Evolutionary conservation across 2,113 vertebrate species (phyloP).

Genomic region (Trogon melanurus): DNA sequence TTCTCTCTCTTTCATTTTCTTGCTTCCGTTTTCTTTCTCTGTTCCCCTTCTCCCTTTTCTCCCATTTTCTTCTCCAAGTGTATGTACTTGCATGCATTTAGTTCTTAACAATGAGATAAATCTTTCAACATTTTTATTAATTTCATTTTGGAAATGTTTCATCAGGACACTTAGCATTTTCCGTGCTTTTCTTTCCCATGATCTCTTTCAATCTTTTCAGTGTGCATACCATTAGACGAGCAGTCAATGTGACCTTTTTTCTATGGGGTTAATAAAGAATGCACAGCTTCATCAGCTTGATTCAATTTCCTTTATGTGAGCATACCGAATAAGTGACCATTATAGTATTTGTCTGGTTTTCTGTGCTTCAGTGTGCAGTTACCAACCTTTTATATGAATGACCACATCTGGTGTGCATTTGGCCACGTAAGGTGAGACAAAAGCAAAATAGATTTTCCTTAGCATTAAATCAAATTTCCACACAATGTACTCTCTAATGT

Average conservation of each 20-base stretch:
- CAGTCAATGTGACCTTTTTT: slow-evolving; percentile 63
- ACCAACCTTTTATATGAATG: slow-evolving; percentile 70
- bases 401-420: slow-evolving; percentile 78
- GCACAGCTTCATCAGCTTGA: slow-evolving; percentile 71
- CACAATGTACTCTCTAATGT: slow-evolving; percentile 72
- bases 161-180: not conserved
- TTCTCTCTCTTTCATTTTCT: not conserved
- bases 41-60: not conserved
- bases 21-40: not conserved
- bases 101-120: not conserved
- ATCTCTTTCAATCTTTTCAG: slow-evolving; percentile 43
- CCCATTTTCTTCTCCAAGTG: not conserved
- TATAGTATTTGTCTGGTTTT: slow-evolving; percentile 68
- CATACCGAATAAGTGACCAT: slow-evolving; percentile 70
- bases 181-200: slow-evolving; percentile 15
- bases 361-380: slow-evolving; percentile 49
- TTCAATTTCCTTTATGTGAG: slow-evolving; percentile 78
- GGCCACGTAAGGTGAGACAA: slow-evolving; percentile 77
- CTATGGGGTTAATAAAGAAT: slow-evolving; percentile 75
- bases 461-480: slow-evolving; percentile 79
- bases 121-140: not conserved
- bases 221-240: slow-evolving; percentile 63
- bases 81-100: not conserved
- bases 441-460: slow-evolving; percentile 79
- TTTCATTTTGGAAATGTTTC: not conserved